Base-by-base conservation (phyloP, 23 tunicate species). In the Botrylloides violaceus region DNA sequence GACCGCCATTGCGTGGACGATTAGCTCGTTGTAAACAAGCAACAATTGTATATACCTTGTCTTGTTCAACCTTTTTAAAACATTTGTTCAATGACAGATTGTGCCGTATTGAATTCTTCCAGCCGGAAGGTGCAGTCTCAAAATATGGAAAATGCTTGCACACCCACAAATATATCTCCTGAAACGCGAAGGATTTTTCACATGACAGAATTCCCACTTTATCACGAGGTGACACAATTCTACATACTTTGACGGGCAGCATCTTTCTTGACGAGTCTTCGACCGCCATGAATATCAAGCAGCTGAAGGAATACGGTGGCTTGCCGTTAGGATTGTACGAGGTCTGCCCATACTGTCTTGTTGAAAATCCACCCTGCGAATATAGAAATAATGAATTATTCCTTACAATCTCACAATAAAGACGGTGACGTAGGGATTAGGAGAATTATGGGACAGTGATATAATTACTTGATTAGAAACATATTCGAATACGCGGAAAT, bases 91-190 rank as follows among this genome's bases (percentile, higher is more conserved):
- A 43, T 6, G 97, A 90, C 28, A 90, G 70, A 43, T 90, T 90
- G 35, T 90, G 97, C 36, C 97, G 39, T 29, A 90, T 90, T 58
- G 97, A 90, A 65, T 90, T 90, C 63, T 90, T 90, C 97, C 97
- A 90, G 29, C 97, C 97, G 19, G 97, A 70, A 3, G 90, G 81
- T 2, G 90, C 92, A 35, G 97, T 84, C 34, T 71, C 71, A 49
- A 78, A 90, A 72, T 90, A 90, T n/a, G 97, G 97, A 68, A 90
- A 90, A 61, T 90, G 97, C 66, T 75, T 74, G 63, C 92, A 90
- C 4, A 90, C 97, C 97, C 97, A 90, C 28, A 32, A 50, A 59
- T 90, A 90, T 29, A 90, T 90, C 20, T 83, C 92, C 97, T 90
- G 79, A 9, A 47, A 63, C 5, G 32, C 6, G 9, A 71, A 20